These are phyloP conservation scores for Eupeodes latifasciatus DNA, from an alignment of 2,888 invertebrate genomes.

Conservation along the genomic window DNA sequence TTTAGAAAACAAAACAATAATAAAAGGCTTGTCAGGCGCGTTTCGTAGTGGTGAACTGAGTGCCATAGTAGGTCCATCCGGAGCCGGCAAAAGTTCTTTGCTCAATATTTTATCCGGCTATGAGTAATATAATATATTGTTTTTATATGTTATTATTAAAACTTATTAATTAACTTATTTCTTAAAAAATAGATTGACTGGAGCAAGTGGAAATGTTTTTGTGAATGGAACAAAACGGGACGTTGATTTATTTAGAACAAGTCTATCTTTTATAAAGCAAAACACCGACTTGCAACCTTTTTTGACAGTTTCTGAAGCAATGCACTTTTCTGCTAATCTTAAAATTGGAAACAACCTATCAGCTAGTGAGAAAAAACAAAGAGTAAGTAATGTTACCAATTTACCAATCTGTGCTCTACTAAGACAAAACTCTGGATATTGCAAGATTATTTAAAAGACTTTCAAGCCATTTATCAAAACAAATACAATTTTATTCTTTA, in stretches of 20 bases:
- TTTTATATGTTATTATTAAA: background rate
- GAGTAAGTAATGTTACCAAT: slow-evolving; percentile 85
- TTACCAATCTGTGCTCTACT: background rate
- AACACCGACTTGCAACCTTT: slow-evolving; percentile 92
- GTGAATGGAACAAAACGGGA: slow-evolving; percentile 90
- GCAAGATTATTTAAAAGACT: no score
- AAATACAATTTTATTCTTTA: no score
- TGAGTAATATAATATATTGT: slow-evolving; percentile 86
- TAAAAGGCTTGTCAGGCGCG: slow-evolving; percentile 87
- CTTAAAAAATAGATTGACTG: slow-evolving; percentile 78
- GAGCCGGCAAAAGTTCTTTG: slow-evolving; percentile 94
- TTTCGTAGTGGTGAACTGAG: slow-evolving; percentile 91
- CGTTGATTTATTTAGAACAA: slow-evolving; percentile 88
- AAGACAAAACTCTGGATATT: no score
- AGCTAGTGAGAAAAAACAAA: slow-evolving; percentile 86
- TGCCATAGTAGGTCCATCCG: slow-evolving; percentile 95
- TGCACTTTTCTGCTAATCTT: slow-evolving; percentile 93
- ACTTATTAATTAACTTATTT: slow-evolving; percentile 39
- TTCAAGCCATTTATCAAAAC: no score
- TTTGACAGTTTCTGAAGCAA: slow-evolving; percentile 93
- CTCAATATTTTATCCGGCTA: slow-evolving; percentile 96
- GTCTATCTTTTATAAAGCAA: slow-evolving; percentile 96
- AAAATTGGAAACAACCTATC: slow-evolving; percentile 90
- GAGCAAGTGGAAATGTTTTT: slow-evolving; percentile 87
- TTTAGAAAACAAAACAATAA: slow-evolving; percentile 87